A percentile compares a stretch with the other conserved stretches of the same genome.
Conservation (phyloP, 1,140 invertebrate species). For the Rhyacophila brunnea region DNA sequence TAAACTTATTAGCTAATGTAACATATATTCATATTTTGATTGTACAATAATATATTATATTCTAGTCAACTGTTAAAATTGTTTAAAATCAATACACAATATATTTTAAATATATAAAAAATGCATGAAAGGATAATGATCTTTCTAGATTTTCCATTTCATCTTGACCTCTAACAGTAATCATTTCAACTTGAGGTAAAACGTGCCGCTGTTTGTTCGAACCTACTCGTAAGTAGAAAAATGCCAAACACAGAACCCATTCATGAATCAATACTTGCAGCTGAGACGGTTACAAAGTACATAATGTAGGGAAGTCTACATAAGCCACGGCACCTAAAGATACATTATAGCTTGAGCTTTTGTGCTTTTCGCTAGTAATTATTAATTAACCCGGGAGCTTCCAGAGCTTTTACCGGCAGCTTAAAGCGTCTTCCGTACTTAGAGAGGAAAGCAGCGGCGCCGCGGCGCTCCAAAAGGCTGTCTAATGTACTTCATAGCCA, state of each 20-base stretch:
- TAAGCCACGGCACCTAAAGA: conserved; percentile 32
- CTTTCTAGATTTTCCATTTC: no score
- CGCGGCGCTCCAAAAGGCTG: conserved; percentile 2
- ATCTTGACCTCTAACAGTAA: no score
- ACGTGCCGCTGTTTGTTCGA: no score
- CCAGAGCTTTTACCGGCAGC: conserved; percentile 52
- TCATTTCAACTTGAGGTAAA: neutral
- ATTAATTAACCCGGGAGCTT: conserved; percentile 55
- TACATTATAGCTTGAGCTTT: conserved; percentile 36
- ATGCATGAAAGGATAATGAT: no score
- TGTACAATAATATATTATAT: no score
- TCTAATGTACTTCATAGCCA: conserved; percentile 15
- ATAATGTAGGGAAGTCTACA: conserved; percentile 9
- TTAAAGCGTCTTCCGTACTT: conserved; percentile 35
- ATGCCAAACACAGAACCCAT: neutral
- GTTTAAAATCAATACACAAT: no score
- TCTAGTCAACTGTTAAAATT: no score
- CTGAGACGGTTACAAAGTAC: conserved; percentile 4
- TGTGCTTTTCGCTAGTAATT: conserved; percentile 49
- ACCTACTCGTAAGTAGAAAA: no score
- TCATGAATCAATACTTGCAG: conserved; percentile 16
- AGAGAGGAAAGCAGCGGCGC: conserved; percentile 1
- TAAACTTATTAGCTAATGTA: no score
- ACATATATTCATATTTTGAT: no score
- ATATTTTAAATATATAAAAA: no score